Evolutionary conservation across 2,113 vertebrate species (phyloP).

Genomic region (Melozone crissalis): DNA sequence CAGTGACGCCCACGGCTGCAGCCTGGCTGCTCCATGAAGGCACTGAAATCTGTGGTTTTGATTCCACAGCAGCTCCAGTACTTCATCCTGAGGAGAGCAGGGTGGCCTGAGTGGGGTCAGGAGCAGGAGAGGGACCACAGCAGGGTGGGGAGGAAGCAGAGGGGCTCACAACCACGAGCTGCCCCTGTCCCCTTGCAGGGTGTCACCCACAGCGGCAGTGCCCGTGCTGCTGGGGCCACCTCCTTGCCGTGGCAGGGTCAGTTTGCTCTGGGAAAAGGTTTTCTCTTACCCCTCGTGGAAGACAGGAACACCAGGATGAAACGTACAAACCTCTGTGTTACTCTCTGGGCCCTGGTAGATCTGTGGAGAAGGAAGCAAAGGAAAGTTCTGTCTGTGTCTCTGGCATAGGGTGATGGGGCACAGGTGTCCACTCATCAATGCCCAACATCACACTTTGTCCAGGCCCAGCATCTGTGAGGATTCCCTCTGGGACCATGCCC

Average conservation of each 20-base stretch:
- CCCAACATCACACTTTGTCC: not conserved
- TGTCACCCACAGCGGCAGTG: not conserved
- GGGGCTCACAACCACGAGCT: not conserved
- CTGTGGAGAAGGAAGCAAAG: slow-evolving; percentile 68
- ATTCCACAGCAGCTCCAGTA: slow-evolving; percentile 96
- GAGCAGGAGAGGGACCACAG: not conserved
- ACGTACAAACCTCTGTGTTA: slow-evolving; percentile 78
- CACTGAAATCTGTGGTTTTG: slow-evolving; percentile 88
- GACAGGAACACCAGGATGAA: slow-evolving; percentile 88
- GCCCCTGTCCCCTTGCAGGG: not conserved
- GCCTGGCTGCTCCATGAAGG: slow-evolving; percentile 92
- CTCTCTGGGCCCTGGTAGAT: slow-evolving; percentile 81
- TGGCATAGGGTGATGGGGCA: fast-evolving
- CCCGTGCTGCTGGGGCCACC: not conserved
- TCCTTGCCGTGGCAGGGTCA: not conserved
- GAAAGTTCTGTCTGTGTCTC: not conserved
- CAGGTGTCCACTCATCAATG: not conserved
- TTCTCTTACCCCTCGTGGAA: slow-evolving; percentile 93
- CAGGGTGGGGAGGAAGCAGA: not conserved
- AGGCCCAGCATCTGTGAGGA: not conserved
- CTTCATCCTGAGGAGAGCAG: slow-evolving; percentile 81
- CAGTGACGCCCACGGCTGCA: slow-evolving; percentile 85
- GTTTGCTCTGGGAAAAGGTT: not conserved
- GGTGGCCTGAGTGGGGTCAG: not conserved
- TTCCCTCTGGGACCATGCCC: not conserved